A percentile compares a stretch with the other conserved stretches of the same genome.
These are phyloP conservation scores for Agonopterix subpropinquella DNA, from an alignment of 2,888 invertebrate species.

Conservation along the genomic window DNA sequence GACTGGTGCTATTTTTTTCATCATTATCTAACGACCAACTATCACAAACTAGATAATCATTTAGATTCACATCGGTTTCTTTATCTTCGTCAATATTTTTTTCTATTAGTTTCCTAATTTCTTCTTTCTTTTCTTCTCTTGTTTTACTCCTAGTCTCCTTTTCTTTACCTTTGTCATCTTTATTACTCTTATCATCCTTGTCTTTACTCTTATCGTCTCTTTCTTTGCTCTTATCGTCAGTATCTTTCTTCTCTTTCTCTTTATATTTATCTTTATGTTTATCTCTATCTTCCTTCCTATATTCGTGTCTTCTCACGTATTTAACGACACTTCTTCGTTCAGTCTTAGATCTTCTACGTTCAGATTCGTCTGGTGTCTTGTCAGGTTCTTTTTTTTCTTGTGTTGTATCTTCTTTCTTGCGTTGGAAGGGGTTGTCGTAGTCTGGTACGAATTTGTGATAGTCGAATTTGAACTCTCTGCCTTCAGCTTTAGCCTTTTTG, in stretches of 20 bases:
- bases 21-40: conserved; percentile 69
- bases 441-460: conserved; percentile 59
- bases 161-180: conserved; percentile 16
- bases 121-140: conserved; percentile 15
- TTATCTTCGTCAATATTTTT: conserved; percentile 17
- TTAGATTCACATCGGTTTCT: conserved; percentile 56
- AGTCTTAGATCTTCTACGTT: conserved; percentile 1
- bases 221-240: conserved; percentile 18
- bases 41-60: conserved; percentile 63
- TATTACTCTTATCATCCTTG: conserved; percentile 18
- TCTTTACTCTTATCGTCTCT: conserved; percentile 18
- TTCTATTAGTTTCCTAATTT: conserved; percentile 12
- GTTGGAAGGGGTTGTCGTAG: conserved; percentile 66
- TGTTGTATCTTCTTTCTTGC: conserved; percentile 36
- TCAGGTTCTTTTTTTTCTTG: conserved; percentile 23
- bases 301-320: conserved; percentile 15
- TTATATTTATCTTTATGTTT: conserved; percentile 7
- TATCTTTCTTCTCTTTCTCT: conserved; percentile 5
- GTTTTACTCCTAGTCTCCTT: conserved; percentile 20
- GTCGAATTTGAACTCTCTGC: conserved; percentile 60
- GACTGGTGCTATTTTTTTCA: conserved; percentile 44
- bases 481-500: conserved; percentile 58
- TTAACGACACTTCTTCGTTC: conserved; percentile 19
- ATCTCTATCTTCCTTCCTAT: conserved; percentile 8
- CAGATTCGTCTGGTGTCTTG: conserved; percentile 10